Base-by-base conservation (phyloP, 2,888 invertebrate species). In the Xylophagus ater region DNA sequence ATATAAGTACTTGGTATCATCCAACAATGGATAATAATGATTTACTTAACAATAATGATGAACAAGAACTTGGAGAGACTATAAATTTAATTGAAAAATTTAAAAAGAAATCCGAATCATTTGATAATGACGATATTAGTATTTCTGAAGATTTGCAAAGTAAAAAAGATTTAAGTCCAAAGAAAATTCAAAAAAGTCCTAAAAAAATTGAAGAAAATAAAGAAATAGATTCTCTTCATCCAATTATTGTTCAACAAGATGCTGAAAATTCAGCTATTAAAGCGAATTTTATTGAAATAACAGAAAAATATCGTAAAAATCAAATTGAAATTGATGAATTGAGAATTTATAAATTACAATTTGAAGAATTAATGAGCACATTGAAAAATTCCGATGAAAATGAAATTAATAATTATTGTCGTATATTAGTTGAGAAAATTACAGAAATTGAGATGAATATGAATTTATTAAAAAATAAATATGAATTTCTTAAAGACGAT, bases 21-120 rank as follows among this genome's bases (percentile, higher is more conserved):
- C 83, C 84, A 3, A 82, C 83, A 1, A 83, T 84, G 77, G 65
- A 78, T 41, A n/a, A n/a, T n/a, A n/a, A n/a, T n/a, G n/a, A n/a
- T n/a, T n/a, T n/a, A n/a, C n/a, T n/a, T n/a, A n/a, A n/a, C n/a
- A n/a, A n/a, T n/a, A n/a, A n/a, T n/a, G n/a, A n/a, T 4, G 65
- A 64, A 44, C 49, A 53, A 28, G 56, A 58, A 2, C 47, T 64
- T 13, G 52, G 55, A 14, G 54, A 57, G 12, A 43, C 58, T 7
- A 42, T 57, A 5, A 48, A 51, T 14, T 41, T 47, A 5, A 43
- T 34, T 13, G 42, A 48, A 36, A 43, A 39, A 21, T 12, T 21
- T 7, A 21, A 21, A 21, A n/a, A n/a, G n/a, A n/a, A n/a, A n/a
- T n/a, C n/a, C n/a, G n/a, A n/a, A n/a, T n/a, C n/a, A n/a, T n/a